phyloP scores from a whole-genome alignment of 2,888 invertebrate species.

The Drosophila flavopinicola region DNA sequence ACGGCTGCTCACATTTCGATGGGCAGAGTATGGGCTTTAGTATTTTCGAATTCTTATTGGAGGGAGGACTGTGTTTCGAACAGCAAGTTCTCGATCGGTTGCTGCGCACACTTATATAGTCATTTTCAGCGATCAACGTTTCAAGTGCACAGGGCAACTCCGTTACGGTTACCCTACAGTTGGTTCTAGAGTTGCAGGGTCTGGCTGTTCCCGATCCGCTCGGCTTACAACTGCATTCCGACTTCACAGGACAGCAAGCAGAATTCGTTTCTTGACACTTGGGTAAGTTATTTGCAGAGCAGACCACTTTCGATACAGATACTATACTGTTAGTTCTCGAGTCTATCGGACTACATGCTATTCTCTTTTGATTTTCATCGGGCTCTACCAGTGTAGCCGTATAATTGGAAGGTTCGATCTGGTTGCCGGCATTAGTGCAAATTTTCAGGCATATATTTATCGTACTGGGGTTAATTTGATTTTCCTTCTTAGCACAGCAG shows the following conservation, averaged over 20 bases:
- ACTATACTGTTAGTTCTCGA: no score
- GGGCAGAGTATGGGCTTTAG: constrained; percentile 10
- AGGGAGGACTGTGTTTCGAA: background rate
- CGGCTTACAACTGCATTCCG: background rate
- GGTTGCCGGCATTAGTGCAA: constrained; percentile 11
- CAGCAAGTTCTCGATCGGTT: background rate
- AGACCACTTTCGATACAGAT: no score
- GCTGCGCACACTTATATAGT: constrained; percentile 7
- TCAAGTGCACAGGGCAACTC: background rate
- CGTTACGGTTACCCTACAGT: background rate
- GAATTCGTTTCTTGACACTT: no score
- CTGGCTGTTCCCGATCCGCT: background rate
- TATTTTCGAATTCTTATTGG: background rate
- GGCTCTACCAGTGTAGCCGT: constrained; percentile 1
- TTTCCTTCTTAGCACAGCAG: no score
- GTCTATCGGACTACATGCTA: no score
- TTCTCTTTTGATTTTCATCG: no score
- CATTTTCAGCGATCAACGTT: constrained; percentile 4
- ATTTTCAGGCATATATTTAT: constrained; percentile 43
- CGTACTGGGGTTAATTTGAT: constrained; percentile 12
- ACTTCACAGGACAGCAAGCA: background rate
- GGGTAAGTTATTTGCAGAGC: no score
- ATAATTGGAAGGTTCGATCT: constrained; percentile 1
- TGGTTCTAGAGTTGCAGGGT: background rate
- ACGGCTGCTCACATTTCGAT: background rate